Evolutionary conservation across 2,888 invertebrate species (phyloP).

Genomic region (Arrhopalites spinosus): DNA sequence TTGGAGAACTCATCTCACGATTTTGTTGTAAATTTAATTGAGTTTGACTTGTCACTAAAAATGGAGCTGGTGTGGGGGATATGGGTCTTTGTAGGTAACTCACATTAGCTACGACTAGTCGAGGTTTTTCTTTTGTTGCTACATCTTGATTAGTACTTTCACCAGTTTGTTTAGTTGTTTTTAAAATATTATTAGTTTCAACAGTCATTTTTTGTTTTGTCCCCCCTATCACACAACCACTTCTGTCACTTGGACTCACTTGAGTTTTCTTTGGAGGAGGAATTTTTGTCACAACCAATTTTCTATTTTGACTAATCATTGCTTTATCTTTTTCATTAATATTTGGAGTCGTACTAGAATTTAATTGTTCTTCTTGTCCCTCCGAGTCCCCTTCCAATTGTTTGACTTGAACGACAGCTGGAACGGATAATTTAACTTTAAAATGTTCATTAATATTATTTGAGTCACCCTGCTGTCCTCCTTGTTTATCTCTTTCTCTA

Average conservation of each 20-base stretch:
- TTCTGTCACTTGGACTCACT: conserved; percentile 22
- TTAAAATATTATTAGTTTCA: not conserved
- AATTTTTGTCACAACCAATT: not conserved
- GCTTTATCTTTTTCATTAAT: not conserved
- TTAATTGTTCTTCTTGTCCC: not conserved
- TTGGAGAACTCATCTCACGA: not conserved
- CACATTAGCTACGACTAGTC: conserved; percentile 54
- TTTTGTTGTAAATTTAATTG: too few relatives aligned
- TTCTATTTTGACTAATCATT: not conserved
- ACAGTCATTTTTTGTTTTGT: not conserved
- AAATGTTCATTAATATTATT: too few relatives aligned
- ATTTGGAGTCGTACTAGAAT: not conserved
- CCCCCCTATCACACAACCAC: not conserved
- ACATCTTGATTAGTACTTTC: not conserved
- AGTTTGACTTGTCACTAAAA: not conserved
- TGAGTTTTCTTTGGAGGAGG: conserved; percentile 19
- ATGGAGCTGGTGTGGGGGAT: conserved; percentile 43
- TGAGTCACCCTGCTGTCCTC: too few relatives aligned
- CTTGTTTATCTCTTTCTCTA: too few relatives aligned
- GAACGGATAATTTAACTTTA: too few relatives aligned
- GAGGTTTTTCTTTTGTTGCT: conserved; percentile 40
- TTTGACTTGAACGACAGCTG: not conserved
- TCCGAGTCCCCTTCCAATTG: not conserved
- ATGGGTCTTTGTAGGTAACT: conserved; percentile 52
- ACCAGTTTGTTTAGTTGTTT: not conserved